phyloP scores from a whole-genome alignment of 2,797 vertebrate species.

The Diglossa cyanea region DNA sequence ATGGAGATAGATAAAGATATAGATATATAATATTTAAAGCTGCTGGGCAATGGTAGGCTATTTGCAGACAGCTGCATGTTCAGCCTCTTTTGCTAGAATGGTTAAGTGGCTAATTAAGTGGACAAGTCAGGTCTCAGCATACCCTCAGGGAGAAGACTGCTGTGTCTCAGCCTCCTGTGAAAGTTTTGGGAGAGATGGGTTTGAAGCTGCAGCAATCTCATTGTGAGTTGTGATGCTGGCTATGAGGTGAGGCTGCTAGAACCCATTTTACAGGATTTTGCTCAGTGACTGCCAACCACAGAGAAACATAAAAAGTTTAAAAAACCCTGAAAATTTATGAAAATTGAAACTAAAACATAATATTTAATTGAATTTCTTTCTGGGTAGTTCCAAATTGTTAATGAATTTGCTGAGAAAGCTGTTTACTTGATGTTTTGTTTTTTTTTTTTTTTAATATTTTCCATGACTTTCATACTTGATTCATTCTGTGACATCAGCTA shows the following conservation, averaged over 20 bases:
- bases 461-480: background rate
- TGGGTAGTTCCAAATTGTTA: background rate
- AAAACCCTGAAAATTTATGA: background rate
- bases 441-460: background rate
- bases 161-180: background rate
- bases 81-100: conserved; percentile 24
- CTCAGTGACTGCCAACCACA: background rate
- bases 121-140: conserved; percentile 17
- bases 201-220: background rate
- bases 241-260: background rate
- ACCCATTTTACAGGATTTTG: conserved; percentile 12
- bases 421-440: background rate
- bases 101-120: conserved; percentile 64
- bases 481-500: conserved; percentile 9
- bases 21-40: conserved; percentile 13
- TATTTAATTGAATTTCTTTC: background rate
- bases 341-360: background rate
- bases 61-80: conserved; percentile 16
- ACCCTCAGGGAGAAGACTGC: background rate
- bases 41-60: background rate
- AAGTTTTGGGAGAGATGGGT: conserved; percentile 24
- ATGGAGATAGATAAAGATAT: background rate
- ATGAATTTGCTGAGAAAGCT: background rate
- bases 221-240: background rate
- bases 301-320: conserved; percentile 4